A percentile compares a stretch with the other conserved stretches of the same genome.
phyloP scores from a whole-genome alignment of 2,113 vertebrate species.

The Entomyzon cyanotis region DNA sequence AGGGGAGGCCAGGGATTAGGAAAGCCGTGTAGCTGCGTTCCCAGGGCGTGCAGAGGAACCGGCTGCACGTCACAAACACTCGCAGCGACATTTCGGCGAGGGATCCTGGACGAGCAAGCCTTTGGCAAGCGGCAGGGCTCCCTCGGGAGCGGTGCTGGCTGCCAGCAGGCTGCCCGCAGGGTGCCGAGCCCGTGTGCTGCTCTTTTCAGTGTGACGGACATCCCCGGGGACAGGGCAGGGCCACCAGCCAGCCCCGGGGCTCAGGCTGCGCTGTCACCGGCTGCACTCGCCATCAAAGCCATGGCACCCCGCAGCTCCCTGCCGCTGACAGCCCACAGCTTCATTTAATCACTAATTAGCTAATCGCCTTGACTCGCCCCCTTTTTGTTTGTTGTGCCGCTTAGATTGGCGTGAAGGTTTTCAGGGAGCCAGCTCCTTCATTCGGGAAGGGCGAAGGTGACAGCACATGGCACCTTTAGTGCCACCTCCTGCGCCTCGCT shows the following conservation, averaged over 20 bases:
- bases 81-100: rapidly evolving
- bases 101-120: background rate
- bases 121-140: background rate
- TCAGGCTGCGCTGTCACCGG: background rate
- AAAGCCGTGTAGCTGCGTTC: background rate
- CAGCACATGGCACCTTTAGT: background rate
- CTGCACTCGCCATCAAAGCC: background rate
- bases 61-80: background rate
- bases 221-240: background rate
- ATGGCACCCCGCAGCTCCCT: background rate
- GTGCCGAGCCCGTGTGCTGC: background rate
- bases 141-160: background rate
- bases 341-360: slow-evolving; percentile 33
- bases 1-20: background rate
- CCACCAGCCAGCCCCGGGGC: background rate
- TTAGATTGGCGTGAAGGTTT: background rate
- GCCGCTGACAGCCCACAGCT: background rate
- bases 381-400: background rate
- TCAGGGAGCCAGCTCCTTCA: rapidly evolving
- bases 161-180: background rate
- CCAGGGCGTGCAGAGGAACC: background rate
- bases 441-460: background rate
- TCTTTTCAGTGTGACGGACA: background rate
- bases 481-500: rapidly evolving
- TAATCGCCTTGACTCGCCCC: background rate